These are phyloP conservation scores for Cromileptes altivelis DNA, from an alignment of 2,113 vertebrate genomes.

Conservation along the genomic window DNA sequence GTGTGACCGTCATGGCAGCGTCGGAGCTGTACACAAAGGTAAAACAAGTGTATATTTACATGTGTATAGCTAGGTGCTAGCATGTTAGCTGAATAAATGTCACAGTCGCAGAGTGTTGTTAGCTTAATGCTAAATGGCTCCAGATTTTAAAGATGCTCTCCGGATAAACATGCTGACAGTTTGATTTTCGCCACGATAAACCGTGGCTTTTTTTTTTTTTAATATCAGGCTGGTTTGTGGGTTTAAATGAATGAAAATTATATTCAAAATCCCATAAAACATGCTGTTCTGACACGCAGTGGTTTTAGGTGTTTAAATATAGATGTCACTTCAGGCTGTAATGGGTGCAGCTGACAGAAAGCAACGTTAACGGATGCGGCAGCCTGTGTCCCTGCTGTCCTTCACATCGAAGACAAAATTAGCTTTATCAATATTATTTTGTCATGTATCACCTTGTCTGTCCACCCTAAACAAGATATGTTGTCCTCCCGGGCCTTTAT, in stretches of 20 bases:
- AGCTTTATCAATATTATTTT: neutral
- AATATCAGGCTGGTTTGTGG: rapidly evolving
- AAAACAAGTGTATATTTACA: conserved; percentile 37
- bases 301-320: conserved; percentile 34
- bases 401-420: neutral
- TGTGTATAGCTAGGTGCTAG: neutral
- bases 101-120: neutral
- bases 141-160: no score
- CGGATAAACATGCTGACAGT: neutral
- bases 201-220: neutral
- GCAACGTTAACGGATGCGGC: conserved; percentile 13
- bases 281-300: neutral
- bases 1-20: conserved; percentile 89
- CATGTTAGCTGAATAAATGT: neutral
- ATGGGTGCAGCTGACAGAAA: conserved; percentile 43
- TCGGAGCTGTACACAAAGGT: conserved; percentile 97
- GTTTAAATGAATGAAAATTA: conserved; percentile 65
- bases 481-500: neutral
- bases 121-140: neutral
- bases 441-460: neutral
- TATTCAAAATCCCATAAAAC: neutral
- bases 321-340: conserved; percentile 24
- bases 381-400: neutral
- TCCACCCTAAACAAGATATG: neutral
- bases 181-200: neutral